Evolutionary conservation across 1,140 invertebrate genomes (phyloP).

Genomic region (Orchesella cincta): DNA sequence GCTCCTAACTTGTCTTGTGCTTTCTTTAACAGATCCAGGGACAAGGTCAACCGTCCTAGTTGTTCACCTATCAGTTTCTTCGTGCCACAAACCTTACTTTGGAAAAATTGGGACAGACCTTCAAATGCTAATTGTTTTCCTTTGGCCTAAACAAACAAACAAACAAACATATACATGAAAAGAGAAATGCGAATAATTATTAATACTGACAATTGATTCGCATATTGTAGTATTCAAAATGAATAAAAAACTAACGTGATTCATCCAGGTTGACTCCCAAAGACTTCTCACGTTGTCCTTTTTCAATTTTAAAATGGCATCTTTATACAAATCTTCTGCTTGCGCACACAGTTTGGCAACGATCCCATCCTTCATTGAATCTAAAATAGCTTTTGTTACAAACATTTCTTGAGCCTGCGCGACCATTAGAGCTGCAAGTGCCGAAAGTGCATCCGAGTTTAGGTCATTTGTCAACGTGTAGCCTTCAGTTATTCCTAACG

Average conservation of each 20-base stretch:
- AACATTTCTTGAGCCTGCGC: constrained; percentile 98
- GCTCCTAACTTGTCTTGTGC: constrained; percentile 70
- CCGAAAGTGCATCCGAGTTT: constrained; percentile 83
- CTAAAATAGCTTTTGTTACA: constrained; percentile 88
- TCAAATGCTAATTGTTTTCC: constrained; percentile 86
- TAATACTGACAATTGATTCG: not conserved
- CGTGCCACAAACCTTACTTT: constrained; percentile 77
- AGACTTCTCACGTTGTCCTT: constrained; percentile 78
- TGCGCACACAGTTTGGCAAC: constrained; percentile 90
- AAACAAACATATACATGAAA: not conserved
- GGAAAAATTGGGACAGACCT: constrained; percentile 85
- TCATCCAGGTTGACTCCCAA: constrained; percentile 87
- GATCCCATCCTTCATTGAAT: constrained; percentile 71
- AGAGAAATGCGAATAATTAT: constrained; percentile 9
- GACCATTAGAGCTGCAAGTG: constrained; percentile 85
- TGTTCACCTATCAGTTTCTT: constrained; percentile 88
- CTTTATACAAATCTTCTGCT: constrained; percentile 88
- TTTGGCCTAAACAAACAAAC: constrained; percentile 62
- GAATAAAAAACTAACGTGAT: constrained; percentile 60
- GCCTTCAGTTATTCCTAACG: constrained; percentile 65
- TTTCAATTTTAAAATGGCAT: constrained; percentile 84
- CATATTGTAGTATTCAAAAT: constrained; percentile 1
- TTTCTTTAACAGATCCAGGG: constrained; percentile 71
- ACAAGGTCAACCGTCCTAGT: constrained; percentile 73
- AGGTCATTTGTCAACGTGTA: constrained; percentile 89